These are phyloP conservation scores for Telenomus remus DNA, from an alignment of 1,140 invertebrate species.

Conservation along the genomic window DNA sequence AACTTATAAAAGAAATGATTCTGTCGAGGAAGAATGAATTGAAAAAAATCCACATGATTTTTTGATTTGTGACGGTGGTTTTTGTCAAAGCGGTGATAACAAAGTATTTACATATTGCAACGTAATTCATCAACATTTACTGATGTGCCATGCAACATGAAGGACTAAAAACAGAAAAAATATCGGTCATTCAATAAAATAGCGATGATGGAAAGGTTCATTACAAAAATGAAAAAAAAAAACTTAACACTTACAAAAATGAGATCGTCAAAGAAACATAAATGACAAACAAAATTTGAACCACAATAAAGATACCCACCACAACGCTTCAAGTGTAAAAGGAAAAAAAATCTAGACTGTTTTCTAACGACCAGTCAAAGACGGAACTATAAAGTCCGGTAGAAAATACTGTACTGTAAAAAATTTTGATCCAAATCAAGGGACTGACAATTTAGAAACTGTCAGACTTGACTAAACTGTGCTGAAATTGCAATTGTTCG, in stretches of 20 bases:
- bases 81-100: conserved; percentile 37
- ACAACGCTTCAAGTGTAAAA: conserved; percentile 10
- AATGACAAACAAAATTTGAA: conserved; percentile 13
- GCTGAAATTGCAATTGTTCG: conserved; percentile 71
- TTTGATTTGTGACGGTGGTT: conserved; percentile 9
- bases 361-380: conserved; percentile 30
- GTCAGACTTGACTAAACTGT: conserved; percentile 76
- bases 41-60: conserved; percentile 1
- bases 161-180: conserved; percentile 52
- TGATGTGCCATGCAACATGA: conserved; percentile 52
- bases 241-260: conserved; percentile 8
- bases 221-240: background rate
- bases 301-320: conserved; percentile 15
- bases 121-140: conserved; percentile 54
- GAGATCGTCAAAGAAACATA: conserved; percentile 4
- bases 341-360: conserved; percentile 11
- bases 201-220: conserved; percentile 4
- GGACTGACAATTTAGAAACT: conserved; percentile 71
- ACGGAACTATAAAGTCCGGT: conserved; percentile 24
- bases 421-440: background rate
- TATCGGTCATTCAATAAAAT: conserved; percentile 21
- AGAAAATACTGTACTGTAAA: conserved; percentile 12
- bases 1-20: conserved; percentile 21
- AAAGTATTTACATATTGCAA: conserved; percentile 54
- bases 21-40: conserved; percentile 22